Percentiles rank a stretch among this genome's conserved stretches.
These are phyloP conservation scores for Diplolepis rosae DNA, from an alignment of 2,888 invertebrate genomes.

Conservation along the genomic window DNA sequence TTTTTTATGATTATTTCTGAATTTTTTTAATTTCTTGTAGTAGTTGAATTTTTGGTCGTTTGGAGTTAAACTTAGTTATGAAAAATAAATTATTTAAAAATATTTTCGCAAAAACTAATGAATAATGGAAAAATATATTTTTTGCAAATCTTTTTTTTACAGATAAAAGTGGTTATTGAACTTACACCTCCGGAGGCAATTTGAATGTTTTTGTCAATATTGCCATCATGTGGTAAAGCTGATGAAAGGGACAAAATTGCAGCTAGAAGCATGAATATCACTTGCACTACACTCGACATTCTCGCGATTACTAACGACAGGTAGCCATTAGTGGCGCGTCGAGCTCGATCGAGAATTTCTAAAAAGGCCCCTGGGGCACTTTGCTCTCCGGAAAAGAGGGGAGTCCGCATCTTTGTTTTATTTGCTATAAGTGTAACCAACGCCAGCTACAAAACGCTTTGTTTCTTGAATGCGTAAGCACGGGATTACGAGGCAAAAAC, in stretches of 20 bases:
- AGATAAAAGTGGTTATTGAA: background rate
- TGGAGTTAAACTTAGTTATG: too few relatives aligned
- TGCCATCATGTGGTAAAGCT: slow-evolving; percentile 45
- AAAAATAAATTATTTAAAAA: too few relatives aligned
- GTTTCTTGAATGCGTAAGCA: slow-evolving; percentile 15
- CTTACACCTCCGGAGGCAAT: slow-evolving; percentile 41
- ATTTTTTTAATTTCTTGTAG: too few relatives aligned
- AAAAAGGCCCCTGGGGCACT: slow-evolving; percentile 34
- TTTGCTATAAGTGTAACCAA: background rate
- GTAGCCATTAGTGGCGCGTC: slow-evolving; percentile 37
- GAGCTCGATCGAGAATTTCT: slow-evolving; percentile 28
- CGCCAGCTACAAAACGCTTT: background rate
- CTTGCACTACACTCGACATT: slow-evolving; percentile 57
- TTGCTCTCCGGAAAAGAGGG: slow-evolving; percentile 34
- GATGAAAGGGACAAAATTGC: slow-evolving; percentile 40
- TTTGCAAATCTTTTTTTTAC: background rate
- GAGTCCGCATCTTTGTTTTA: slow-evolving; percentile 20
- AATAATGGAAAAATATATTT: too few relatives aligned
- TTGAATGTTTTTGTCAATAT: slow-evolving; percentile 32
- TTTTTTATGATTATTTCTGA: too few relatives aligned
- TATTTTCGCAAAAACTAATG: too few relatives aligned
- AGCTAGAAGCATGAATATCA: slow-evolving; percentile 45
- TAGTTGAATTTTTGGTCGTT: too few relatives aligned
- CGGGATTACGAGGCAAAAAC: slow-evolving; percentile 10
- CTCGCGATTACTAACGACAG: slow-evolving; percentile 53